Evolutionary conservation across 2,113 vertebrate species (phyloP).

Genomic region (Brachyistius frenatus): DNA sequence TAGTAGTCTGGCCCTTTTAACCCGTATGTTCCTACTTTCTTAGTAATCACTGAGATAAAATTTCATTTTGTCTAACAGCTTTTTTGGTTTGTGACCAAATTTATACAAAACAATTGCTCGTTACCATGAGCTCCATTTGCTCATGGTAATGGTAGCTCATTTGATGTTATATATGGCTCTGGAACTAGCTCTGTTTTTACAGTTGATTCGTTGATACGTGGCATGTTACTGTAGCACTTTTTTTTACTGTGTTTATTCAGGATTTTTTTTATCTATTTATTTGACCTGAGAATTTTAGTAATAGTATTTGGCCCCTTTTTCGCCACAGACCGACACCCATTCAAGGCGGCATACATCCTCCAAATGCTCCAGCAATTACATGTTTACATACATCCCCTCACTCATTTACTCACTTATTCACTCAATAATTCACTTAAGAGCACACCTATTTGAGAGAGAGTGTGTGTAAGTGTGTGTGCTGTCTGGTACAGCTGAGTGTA

Average conservation of each 20-base stretch:
- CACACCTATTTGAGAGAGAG: slow-evolving; percentile 45
- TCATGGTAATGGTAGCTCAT: too few relatives aligned
- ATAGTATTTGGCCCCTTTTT: slow-evolving; percentile 17
- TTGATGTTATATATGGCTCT: too few relatives aligned
- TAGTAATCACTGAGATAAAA: background rate
- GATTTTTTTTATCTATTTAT: slow-evolving; percentile 12
- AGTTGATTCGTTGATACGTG: too few relatives aligned
- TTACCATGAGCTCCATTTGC: too few relatives aligned
- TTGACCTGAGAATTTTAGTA: slow-evolving; percentile 5
- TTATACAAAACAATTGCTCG: background rate
- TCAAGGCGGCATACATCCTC: background rate
- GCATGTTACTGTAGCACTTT: too few relatives aligned
- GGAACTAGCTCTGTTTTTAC: too few relatives aligned
- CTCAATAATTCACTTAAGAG: slow-evolving; percentile 56
- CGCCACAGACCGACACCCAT: slow-evolving; percentile 4
- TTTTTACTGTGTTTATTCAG: background rate
- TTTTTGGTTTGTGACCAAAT: background rate
- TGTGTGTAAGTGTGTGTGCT: slow-evolving; percentile 23
- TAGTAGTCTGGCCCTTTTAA: slow-evolving; percentile 17
- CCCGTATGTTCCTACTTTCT: slow-evolving; percentile 25
- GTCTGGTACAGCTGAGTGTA: slow-evolving; percentile 69
- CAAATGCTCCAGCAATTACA: slow-evolving; percentile 38
- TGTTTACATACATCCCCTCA: slow-evolving; percentile 49
- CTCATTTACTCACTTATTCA: slow-evolving; percentile 57
- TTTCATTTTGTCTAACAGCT: background rate